Percentiles rank a stretch among this genome's conserved stretches.
These are phyloP conservation scores for Hippocampus abdominalis DNA, from an alignment of 2,113 vertebrate genomes.

Conservation along the genomic window DNA sequence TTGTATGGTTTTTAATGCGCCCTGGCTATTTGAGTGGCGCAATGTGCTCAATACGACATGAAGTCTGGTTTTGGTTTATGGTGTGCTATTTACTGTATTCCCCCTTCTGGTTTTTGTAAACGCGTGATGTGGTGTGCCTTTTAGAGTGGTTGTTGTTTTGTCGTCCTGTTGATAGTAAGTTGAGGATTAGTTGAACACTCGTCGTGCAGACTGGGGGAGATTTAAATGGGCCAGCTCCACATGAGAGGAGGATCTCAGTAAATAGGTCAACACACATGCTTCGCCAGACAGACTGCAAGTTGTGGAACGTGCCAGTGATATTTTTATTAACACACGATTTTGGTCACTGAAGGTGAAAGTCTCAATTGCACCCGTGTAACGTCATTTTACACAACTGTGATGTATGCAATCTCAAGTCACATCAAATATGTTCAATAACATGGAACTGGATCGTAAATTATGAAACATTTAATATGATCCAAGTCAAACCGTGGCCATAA, in stretches of 20 bases:
- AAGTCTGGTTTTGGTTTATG: background rate
- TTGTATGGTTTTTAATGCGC: background rate
- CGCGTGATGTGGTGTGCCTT: background rate
- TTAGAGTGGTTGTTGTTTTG: background rate
- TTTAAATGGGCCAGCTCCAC: constrained; percentile 24
- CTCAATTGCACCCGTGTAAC: too few relatives aligned
- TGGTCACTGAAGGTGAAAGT: too few relatives aligned
- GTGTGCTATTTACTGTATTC: background rate
- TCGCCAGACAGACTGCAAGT: background rate
- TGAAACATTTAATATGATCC: too few relatives aligned
- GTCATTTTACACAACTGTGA: too few relatives aligned
- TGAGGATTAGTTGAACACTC: background rate
- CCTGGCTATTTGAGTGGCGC: background rate
- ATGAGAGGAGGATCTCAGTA: constrained; percentile 19
- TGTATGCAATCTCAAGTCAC: too few relatives aligned
- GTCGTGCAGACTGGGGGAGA: constrained; percentile 8
- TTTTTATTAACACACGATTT: background rate
- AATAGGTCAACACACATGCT: constrained; percentile 31
- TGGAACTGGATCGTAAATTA: too few relatives aligned
- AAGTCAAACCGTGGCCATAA: too few relatives aligned
- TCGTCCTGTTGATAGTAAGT: background rate
- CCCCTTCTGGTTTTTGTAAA: background rate
- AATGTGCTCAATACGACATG: background rate
- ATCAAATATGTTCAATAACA: too few relatives aligned
- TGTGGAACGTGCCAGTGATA: background rate